Conservation (phyloP, 2,888 invertebrate genomes). For the Phyllotreta cruciferae region DNA sequence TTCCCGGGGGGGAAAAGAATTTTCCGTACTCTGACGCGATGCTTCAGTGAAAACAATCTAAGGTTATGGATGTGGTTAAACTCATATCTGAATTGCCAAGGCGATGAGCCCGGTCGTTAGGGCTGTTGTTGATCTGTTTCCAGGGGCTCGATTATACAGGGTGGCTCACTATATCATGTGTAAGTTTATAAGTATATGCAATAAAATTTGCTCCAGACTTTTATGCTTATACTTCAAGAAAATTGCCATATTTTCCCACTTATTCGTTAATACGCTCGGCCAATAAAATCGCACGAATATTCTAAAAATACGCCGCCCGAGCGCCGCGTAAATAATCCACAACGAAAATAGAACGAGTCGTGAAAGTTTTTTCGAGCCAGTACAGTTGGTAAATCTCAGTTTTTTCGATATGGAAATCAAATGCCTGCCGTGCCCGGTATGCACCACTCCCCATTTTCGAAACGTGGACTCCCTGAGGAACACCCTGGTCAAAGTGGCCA, state of each 20-base stretch:
- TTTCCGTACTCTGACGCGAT: background rate
- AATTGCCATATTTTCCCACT: no score
- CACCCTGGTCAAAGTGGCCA: constrained; percentile 77
- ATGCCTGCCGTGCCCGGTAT: constrained; percentile 77
- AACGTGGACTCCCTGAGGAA: constrained; percentile 74
- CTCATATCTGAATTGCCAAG: no score
- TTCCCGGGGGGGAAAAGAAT: background rate
- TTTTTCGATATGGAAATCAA: constrained; percentile 45
- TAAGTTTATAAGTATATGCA: no score
- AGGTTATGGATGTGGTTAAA: no score
- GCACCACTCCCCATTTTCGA: constrained; percentile 75
- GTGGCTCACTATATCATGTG: no score
- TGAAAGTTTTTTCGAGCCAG: constrained; percentile 6
- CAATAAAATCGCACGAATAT: constrained; percentile 14
- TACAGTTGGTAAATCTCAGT: background rate
- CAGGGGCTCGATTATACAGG: no score
- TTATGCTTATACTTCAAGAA: background rate
- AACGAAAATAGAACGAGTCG: constrained; percentile 22
- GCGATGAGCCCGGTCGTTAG: no score
- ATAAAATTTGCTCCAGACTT: background rate
- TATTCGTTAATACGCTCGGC: no score
- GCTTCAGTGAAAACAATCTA: background rate
- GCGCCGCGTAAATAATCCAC: constrained; percentile 26
- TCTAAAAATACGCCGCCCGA: constrained; percentile 34
- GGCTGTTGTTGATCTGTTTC: no score